Conservation (phyloP, 2,797 vertebrate genomes). For the Ctenosaura bakeri region DNA sequence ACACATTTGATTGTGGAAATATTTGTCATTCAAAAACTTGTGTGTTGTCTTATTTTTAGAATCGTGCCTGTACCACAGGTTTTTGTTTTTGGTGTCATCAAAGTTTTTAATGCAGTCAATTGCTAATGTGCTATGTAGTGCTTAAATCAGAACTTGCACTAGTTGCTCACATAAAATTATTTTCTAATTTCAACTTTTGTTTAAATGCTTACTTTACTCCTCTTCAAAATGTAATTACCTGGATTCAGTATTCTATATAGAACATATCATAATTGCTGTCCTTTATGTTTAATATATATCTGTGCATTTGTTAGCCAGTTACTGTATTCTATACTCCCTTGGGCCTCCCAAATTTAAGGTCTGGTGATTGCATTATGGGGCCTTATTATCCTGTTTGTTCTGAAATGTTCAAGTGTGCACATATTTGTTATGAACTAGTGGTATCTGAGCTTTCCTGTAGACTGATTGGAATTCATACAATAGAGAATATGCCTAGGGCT, state of each 20-base stretch:
- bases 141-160: not conserved
- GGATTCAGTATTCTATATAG: not conserved
- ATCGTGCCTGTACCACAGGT: not conserved
- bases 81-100: not conserved
- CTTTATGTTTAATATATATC: too few species aligned
- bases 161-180: not conserved
- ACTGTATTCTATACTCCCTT: not conserved
- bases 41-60: not conserved
- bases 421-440: not conserved
- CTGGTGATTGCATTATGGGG: not conserved
- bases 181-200: not conserved
- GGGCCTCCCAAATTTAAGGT: not conserved
- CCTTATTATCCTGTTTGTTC: not conserved
- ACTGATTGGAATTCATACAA: conserved; percentile 32
- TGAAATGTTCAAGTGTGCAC: not conserved
- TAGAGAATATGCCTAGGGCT: conserved; percentile 23
- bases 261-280: not conserved
- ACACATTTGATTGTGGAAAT: not conserved
- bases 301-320: too few species aligned
- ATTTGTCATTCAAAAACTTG: not conserved
- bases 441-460: not conserved
- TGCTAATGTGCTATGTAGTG: not conserved
- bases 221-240: not conserved
- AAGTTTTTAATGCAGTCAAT: not conserved
- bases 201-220: not conserved